Evolutionary conservation across 2,797 vertebrate genomes (phyloP).

Genomic region (Trachurus trachurus): DNA sequence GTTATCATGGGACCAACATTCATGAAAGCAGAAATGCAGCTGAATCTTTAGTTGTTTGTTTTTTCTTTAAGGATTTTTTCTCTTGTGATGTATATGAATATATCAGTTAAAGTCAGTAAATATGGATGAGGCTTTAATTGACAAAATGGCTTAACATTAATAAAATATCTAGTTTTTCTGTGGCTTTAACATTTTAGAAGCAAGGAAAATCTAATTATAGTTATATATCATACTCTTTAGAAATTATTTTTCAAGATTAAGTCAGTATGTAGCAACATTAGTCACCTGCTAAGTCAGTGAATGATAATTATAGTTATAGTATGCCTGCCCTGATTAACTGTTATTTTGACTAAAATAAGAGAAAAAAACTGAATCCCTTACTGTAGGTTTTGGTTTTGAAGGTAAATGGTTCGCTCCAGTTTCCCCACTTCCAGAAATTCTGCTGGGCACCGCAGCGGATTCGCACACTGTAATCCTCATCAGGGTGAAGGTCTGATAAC

Average conservation of each 20-base stretch:
- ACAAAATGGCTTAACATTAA: background rate
- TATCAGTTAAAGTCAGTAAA: background rate
- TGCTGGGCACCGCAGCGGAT: conserved; percentile 80
- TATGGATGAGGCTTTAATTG: background rate
- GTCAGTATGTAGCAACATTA: background rate
- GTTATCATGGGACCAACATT: background rate
- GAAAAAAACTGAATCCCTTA: conserved; percentile 50
- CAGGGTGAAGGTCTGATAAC: conserved; percentile 73
- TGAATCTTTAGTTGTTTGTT: background rate
- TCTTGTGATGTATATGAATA: background rate
- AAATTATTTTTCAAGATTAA: background rate
- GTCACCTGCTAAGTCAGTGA: background rate
- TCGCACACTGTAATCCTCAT: conserved; percentile 69
- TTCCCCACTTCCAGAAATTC: conserved; percentile 86
- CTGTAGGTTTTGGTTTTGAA: conserved; percentile 78
- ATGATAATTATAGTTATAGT: background rate
- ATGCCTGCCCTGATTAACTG: background rate
- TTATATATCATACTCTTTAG: background rate
- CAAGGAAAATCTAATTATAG: background rate
- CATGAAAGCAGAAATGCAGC: background rate
- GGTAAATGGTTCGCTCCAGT: conserved; percentile 72
- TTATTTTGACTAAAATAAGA: background rate
- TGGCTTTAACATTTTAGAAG: background rate
- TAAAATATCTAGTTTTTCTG: background rate
- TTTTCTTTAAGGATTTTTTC: background rate